Conservation (phyloP, 2,113 vertebrate genomes). For the Nesoenas mayeri region DNA sequence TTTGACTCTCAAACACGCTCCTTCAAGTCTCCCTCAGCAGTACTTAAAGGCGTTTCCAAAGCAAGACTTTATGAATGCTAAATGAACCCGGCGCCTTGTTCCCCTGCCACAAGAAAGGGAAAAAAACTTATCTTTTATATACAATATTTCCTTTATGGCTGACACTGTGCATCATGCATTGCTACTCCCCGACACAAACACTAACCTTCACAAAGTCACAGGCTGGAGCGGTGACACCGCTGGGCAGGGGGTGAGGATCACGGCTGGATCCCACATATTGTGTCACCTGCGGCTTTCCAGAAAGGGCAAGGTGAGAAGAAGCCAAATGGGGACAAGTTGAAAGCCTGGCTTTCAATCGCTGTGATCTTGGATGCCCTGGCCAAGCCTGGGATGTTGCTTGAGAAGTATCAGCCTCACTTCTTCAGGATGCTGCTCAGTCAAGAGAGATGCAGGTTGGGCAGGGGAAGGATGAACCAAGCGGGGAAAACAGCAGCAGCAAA, state of each 20-base stretch:
- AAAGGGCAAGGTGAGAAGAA: neutral
- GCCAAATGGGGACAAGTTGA: rapidly evolving
- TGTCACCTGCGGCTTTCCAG: neutral
- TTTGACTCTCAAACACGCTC: conserved; percentile 78
- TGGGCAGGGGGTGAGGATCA: neutral
- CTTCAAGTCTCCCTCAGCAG: conserved; percentile 76
- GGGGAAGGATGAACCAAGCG: neutral
- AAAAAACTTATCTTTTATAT: conserved; percentile 68
- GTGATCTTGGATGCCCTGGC: rapidly evolving
- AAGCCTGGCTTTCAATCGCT: rapidly evolving
- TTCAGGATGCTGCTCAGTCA: neutral
- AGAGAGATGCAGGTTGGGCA: neutral
- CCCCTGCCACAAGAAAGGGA: conserved; percentile 70
- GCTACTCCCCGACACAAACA: neutral
- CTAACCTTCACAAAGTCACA: conserved; percentile 76
- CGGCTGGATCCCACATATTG: rapidly evolving
- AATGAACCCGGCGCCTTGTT: conserved; percentile 73
- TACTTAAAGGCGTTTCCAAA: conserved; percentile 78
- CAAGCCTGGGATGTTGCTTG: rapidly evolving
- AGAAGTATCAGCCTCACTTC: neutral
- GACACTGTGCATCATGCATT: neutral
- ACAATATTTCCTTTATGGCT: conserved; percentile 69
- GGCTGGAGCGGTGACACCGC: neutral
- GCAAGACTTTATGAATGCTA: conserved; percentile 79
- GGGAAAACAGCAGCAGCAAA: neutral